A percentile compares a stretch with the other conserved stretches of the same genome.
Evolutionary conservation across 2,888 invertebrate species (phyloP).

Genomic region (Lysandra coridon): DNA sequence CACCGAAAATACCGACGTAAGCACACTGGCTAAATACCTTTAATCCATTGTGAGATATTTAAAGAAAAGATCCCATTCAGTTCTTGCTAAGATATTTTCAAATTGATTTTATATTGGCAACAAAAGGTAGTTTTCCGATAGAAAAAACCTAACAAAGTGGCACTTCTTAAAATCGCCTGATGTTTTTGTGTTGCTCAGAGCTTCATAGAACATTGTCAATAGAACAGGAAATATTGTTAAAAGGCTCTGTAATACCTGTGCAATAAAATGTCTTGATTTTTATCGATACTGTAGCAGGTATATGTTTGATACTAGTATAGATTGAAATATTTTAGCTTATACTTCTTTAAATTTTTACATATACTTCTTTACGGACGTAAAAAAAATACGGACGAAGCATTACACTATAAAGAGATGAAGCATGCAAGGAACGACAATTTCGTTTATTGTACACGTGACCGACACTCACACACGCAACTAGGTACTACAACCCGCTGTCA

Average conservation of each 20-base stretch:
- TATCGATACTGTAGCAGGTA: no score
- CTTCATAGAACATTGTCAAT: neutral
- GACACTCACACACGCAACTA: no score
- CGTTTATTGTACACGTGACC: no score
- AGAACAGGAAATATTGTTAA: neutral
- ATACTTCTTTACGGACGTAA: no score
- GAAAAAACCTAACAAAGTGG: neutral
- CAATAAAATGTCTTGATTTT: no score
- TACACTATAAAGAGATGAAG: no score
- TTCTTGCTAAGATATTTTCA: neutral
- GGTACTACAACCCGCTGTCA: no score
- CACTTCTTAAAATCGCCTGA: neutral
- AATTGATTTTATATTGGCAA: neutral
- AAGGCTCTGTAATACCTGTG: neutral
- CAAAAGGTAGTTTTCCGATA: neutral
- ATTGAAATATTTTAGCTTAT: no score
- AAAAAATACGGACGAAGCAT: no score
- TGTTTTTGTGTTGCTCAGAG: neutral
- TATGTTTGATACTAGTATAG: no score
- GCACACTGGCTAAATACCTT: neutral
- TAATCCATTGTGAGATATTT: neutral
- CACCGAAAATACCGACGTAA: neutral
- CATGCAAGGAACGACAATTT: no score
- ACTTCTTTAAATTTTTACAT: no score
- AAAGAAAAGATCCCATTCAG: neutral